Base-by-base conservation (phyloP, 2,797 vertebrate species). In the Helarctos malayanus region DNA sequence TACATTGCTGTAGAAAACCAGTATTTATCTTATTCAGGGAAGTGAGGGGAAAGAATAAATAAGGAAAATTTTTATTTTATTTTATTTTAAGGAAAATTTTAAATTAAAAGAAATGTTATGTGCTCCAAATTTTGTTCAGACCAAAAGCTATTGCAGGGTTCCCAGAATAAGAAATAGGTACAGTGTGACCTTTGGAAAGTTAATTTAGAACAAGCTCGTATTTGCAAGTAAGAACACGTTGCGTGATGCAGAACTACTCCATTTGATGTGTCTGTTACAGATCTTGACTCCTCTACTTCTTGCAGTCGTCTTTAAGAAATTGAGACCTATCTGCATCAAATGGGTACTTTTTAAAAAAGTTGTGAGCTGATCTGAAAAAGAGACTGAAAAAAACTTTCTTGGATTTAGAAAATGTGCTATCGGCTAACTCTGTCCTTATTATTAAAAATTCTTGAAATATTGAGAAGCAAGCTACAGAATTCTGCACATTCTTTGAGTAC, bases 321-420 rank as follows among this genome's bases (percentile, higher is more conserved):
- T 85, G 38, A 76, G 35, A 16, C 54, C 15, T 78, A 73, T 29
- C 47, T 76, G 38, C n/a, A 38, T 75, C 41, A 71, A 41, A 45
- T 89, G 63, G 82, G 56, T 56, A 19, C 38, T 95, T 92, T 65
- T 65, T 56, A 0, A 75, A 75, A 79, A 83, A 59, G 21, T 83
- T 14, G 78, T 59, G 38, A 23, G 52, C 52, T 75, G 32, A 89
- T 94, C 29, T 49, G 16, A 95, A 94, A 95, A 95, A 94, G 29
- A 91, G 29, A 52, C 69, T 63, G 10, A 82, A 65, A 63, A 32
- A 75, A n/a, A n/a, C 54, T 49, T 49, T 41, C 81, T 76, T 79
- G 32, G 63, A 69, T 95, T 84, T 95, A 38, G 65, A 84, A 96
- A 97, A 65, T 85, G 35, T 94, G 35, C 56, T 95, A 35, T 78